A percentile compares a stretch with the other conserved stretches of the same genome.
phyloP scores from a whole-genome alignment of 2,797 vertebrate genomes.

The Lepus oiostolus region DNA sequence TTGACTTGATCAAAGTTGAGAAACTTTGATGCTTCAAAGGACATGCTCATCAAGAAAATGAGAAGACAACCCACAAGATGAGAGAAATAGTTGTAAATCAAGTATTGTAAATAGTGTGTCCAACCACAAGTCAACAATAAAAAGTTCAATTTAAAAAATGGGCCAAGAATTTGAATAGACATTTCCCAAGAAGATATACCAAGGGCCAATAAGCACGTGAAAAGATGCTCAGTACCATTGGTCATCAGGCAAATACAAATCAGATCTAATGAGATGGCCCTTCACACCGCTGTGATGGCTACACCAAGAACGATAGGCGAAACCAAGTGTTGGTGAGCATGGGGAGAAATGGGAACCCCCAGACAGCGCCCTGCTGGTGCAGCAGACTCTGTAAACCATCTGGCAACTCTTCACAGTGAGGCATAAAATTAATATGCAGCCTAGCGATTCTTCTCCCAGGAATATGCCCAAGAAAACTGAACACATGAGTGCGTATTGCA shows the following conservation, averaged over 20 bases:
- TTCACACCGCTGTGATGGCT: background rate
- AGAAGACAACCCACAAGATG: background rate
- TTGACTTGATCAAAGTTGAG: background rate
- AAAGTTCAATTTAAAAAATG: background rate
- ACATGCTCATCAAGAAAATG: background rate
- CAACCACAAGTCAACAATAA: background rate
- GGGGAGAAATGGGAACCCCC: background rate
- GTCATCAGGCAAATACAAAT: background rate
- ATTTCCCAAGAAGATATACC: background rate
- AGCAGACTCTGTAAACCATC: no score
- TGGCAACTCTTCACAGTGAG: background rate
- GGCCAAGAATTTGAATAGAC: constrained; percentile 26
- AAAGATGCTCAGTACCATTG: background rate
- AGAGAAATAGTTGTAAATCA: background rate
- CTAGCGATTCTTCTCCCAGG: background rate
- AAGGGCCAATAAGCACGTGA: background rate
- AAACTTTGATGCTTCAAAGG: background rate
- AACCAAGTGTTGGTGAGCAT: background rate
- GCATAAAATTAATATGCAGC: background rate
- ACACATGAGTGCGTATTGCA: no score
- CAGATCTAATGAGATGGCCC: background rate
- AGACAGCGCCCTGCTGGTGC: background rate
- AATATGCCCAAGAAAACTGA: background rate
- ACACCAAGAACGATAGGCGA: background rate
- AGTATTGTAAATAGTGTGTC: background rate